Base-by-base conservation (phyloP, 2,797 vertebrate species). In the Cygnus olor region DNA sequence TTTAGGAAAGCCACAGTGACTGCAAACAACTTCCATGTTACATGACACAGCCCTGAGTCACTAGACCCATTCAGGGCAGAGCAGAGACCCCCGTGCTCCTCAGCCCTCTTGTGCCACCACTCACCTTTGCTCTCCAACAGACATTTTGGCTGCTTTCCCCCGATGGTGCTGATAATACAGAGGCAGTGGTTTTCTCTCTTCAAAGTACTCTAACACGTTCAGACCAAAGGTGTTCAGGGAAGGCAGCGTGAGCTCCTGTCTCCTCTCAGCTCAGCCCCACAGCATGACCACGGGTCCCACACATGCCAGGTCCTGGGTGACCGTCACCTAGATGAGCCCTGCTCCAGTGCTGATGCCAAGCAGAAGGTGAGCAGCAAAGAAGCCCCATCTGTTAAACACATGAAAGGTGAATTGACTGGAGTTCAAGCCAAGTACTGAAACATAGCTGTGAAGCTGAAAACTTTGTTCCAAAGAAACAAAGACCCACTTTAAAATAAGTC, bases 351-450 rank as follows among this genome's bases (percentile, higher is more conserved):
- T 66, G 53, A 80, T 1, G 18, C 54, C 84, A 82, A 94, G 83
- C 69, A 96, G 87, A 89, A 94, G 87, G 81, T 89, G 80, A 93
- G 71, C 78, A 70, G 74, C 61, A 86, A 88, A 93, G 57, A 44
- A 86, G 38, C 34, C 58, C 49, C 91, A 87, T 89, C 93, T 91
- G 88, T 60, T 90, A 85, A 90, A 94, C 71, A 90, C 68, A 88
- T 88, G 94, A 90, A 95, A 94, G 93, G 91, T 94, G 71, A 90
- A 74, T 28, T 73, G 57, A 81, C 0, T 0, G 54, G 71, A 80
- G 44, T 49, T 85, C 71, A 81, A 91, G 83, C 40, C 80, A 76
- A 94, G 51, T n/a, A 84, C 28, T 84, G 58, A 91, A 96, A 89
- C 47, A 18, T 91, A 89, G 70, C 80, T 89, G 65, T 81, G 90